Evolutionary conservation across 2,888 invertebrate species (phyloP), one percentile per base, ranked within the genome.

Genomic region (Parochlus steinenii): DNA sequence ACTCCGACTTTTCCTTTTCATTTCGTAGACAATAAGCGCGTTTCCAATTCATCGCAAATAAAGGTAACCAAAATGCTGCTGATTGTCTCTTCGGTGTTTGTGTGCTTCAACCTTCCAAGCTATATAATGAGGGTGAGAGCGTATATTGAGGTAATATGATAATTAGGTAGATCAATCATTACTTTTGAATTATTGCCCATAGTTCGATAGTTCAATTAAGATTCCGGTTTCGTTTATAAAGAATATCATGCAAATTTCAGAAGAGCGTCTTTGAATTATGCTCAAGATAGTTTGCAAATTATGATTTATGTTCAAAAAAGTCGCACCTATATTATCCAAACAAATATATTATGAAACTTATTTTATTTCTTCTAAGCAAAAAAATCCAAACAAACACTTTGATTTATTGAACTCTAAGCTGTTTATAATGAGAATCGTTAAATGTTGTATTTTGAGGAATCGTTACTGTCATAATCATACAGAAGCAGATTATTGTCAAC

Each of bases 31-130:
- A 14, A 16, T 28, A 14, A 28, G 28, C 14, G 16, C 28, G 35
- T 12, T 14, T n/a, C 5, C 11, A 28, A 58, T 34, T 62, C 62
- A 31, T 65, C 71, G 1, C 77, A 78, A 49, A 64, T 71, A 15
- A 73, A 74, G 48, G 67, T 85, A 41, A 86, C 83, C 23, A 74
- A 78, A 49, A 85, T 85, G 80, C 61, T 87, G 38, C 66, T 87
- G 17, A 63, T 82, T 34, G 81, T 86, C 1, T 85, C 85, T 3
- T 70, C 75, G 1, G 77, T 78, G 0, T 86, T 79, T 54, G 69
- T 86, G 7, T 62, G 73, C 28, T 65, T 86, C 33, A 85, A 85
- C 56, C 52, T 82, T 38, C 83, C 83, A 0, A 75, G 76, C 19
- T 81, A 80, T 55, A 64, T 72, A 33, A 64, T 81, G 58, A 62